phyloP scores from a whole-genome alignment of 2,888 invertebrate species.

The Eucriotettix oculatus region DNA sequence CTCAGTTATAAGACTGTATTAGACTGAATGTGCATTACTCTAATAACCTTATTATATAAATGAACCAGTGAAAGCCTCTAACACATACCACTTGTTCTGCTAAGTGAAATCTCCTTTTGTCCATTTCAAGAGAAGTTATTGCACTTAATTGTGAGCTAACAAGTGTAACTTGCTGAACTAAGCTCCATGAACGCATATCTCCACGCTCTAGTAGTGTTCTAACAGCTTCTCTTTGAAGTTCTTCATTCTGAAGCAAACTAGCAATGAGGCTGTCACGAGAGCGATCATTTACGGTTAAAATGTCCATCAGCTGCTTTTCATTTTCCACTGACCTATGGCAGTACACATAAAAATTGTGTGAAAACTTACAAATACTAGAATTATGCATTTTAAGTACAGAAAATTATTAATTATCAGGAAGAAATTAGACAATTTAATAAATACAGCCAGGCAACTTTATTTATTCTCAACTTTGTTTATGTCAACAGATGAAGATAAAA shows the following conservation, averaged over 20 bases:
- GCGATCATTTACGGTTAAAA: conserved; percentile 43
- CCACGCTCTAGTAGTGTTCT: conserved; percentile 52
- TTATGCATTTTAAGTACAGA: too few species aligned
- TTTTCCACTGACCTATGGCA: conserved; percentile 39
- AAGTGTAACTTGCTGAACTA: conserved; percentile 52
- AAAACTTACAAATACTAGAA: too few species aligned
- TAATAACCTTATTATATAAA: too few species aligned
- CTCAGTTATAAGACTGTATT: too few species aligned
- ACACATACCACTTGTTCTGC: conserved; percentile 43
- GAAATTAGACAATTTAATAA: too few species aligned
- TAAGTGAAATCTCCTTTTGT: conserved; percentile 47
- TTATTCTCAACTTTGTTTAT: too few species aligned
- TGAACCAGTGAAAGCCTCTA: background rate
- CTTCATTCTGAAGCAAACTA: conserved; percentile 47
- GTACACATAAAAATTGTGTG: background rate
- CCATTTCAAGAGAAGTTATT: conserved; percentile 54
- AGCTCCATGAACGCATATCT: conserved; percentile 58
- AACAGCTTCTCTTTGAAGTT: conserved; percentile 55
- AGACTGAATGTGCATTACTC: too few species aligned
- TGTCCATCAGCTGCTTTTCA: conserved; percentile 37
- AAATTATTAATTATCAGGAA: too few species aligned
- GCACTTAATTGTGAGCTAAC: conserved; percentile 54
- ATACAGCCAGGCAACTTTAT: too few species aligned
- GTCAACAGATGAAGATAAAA: too few species aligned
- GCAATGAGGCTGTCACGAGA: conserved; percentile 40